Percentiles rank a stretch among this genome's conserved stretches.
Conservation (phyloP, 2,797 vertebrate species). For the Octomys mimax region DNA sequence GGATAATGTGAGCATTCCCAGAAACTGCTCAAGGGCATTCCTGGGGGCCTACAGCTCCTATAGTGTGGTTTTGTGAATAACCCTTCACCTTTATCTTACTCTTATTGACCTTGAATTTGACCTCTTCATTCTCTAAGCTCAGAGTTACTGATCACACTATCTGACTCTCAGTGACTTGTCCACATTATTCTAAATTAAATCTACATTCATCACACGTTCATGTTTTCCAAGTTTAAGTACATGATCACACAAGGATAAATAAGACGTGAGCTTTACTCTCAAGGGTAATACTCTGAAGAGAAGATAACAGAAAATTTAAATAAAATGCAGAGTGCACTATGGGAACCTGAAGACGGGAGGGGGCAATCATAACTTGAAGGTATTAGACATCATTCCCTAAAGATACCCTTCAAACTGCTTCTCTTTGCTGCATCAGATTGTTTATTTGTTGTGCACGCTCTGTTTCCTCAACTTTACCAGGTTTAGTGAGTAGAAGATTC, state of each 20-base stretch:
- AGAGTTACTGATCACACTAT: not conserved
- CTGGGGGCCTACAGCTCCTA: not conserved
- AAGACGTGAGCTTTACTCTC: not conserved
- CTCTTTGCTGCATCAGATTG: not conserved
- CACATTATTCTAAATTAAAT: not conserved
- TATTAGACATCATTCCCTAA: not conserved
- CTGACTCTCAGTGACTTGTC: not conserved
- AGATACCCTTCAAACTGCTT: not conserved
- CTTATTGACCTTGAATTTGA: constrained; percentile 4
- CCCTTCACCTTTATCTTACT: not conserved
- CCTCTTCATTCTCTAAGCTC: not conserved
- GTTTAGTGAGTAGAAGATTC: not conserved
- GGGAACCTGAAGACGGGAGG: not conserved
- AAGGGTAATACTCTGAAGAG: not conserved
- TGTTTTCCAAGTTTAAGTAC: not conserved
- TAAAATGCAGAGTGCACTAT: not conserved
- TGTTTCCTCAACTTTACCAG: not conserved
- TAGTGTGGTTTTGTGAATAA: not conserved
- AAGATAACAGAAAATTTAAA: not conserved
- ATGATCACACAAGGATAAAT: not conserved
- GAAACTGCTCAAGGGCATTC: not conserved
- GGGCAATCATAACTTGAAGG: not conserved
- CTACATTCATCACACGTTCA: not conserved
- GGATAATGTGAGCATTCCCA: not conserved
- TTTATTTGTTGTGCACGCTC: not conserved